Percentiles rank a stretch among this genome's conserved stretches.
Evolutionary conservation across 2,888 invertebrate genomes (phyloP).

Genomic region (Nasonovia ribisnigri): DNA sequence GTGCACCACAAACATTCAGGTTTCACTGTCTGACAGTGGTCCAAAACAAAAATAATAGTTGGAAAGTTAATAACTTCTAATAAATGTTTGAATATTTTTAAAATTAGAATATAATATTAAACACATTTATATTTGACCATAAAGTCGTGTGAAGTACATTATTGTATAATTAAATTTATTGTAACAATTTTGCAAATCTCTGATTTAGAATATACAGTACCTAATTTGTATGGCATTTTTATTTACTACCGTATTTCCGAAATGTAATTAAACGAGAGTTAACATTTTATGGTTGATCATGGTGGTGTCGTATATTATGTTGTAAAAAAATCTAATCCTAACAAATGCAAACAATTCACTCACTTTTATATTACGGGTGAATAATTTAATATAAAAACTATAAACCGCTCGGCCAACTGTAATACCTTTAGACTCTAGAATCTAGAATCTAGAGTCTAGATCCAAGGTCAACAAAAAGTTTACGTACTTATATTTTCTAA

Average conservation of each 20-base stretch:
- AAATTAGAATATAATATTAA: too few species aligned
- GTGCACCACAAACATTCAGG: background rate
- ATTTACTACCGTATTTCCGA: background rate
- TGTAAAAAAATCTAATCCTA: background rate
- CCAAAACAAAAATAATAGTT: background rate
- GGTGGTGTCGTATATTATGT: background rate
- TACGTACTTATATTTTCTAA: too few species aligned
- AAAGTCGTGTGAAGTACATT: background rate
- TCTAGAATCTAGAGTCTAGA: too few species aligned
- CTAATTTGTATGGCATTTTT: background rate
- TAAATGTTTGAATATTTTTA: background rate
- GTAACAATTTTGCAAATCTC: background rate
- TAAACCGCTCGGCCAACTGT: background rate
- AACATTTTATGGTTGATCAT: background rate
- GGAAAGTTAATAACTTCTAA: background rate
- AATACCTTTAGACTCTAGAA: too few species aligned
- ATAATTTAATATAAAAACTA: background rate
- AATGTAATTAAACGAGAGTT: background rate
- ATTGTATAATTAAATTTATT: background rate
- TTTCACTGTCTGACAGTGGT: background rate
- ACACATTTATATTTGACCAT: background rate
- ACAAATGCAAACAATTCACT: background rate
- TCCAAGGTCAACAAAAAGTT: too few species aligned
- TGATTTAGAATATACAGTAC: background rate
- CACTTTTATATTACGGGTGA: background rate